Conservation (phyloP, 2,888 invertebrate genomes). For the Spialia ferax region DNA sequence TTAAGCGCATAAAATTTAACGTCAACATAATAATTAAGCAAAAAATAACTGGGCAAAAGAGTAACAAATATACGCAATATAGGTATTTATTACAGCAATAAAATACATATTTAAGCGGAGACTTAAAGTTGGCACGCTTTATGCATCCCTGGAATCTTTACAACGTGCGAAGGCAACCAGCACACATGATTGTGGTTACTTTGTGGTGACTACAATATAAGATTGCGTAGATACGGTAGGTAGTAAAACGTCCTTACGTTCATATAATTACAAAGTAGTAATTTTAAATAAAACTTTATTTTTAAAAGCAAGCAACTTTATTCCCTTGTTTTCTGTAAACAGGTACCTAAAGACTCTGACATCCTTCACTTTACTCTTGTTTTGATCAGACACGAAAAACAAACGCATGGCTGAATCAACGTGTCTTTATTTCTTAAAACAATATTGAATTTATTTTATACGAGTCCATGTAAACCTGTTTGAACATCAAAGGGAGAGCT, state of each 20-base stretch:
- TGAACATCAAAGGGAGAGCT: slow-evolving; percentile 23
- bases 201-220: slow-evolving; percentile 26
- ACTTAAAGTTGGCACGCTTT: slow-evolving; percentile 3
- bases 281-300: not conserved
- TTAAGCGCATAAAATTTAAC: too few relatives aligned
- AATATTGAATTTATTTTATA: slow-evolving; percentile 22
- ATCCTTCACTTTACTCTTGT: slow-evolving; percentile 10
- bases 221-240: slow-evolving; percentile 23
- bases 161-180: slow-evolving; percentile 29
- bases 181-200: slow-evolving; percentile 27
- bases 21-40: too few relatives aligned
- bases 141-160: slow-evolving; percentile 22
- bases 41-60: too few relatives aligned
- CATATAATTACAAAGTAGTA: slow-evolving; percentile 15
- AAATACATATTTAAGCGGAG: not conserved
- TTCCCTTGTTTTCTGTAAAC: too few relatives aligned
- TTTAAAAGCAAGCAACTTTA: too few relatives aligned
- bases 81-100: slow-evolving; percentile 9
- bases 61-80: too few relatives aligned
- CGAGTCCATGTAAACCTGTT: slow-evolving; percentile 25
- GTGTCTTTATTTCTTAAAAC: slow-evolving; percentile 11
- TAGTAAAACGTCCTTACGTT: not conserved
- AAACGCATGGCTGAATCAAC: slow-evolving; percentile 18
- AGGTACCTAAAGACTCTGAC: too few relatives aligned
- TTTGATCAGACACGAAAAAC: slow-evolving; percentile 14